Percentiles rank a stretch among this genome's conserved stretches.
phyloP scores from a whole-genome alignment of 2,113 vertebrate species.

The Nothoprocta pentlandii region DNA sequence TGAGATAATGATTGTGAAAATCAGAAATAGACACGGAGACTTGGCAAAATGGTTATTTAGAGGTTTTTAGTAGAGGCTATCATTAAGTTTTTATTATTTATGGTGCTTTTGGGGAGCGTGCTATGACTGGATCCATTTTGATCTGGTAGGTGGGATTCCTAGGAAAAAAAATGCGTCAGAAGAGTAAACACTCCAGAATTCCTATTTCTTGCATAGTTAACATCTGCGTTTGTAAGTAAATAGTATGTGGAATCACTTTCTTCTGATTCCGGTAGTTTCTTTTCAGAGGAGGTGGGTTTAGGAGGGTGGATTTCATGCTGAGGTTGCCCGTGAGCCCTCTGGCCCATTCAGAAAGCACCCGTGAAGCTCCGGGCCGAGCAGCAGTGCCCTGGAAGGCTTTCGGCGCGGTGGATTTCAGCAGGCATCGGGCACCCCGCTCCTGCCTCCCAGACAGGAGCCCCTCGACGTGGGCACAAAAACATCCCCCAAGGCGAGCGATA shows the following conservation, averaged over 20 bases:
- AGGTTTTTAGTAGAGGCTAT: constrained; percentile 13
- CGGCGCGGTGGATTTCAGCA: neutral
- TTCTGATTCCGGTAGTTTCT: neutral
- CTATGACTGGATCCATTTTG: neutral
- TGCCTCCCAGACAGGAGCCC: neutral
- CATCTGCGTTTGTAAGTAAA: neutral
- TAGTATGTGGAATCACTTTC: neutral
- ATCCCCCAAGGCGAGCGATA: neutral
- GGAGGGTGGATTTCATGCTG: neutral
- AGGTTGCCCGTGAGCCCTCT: neutral
- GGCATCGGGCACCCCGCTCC: neutral
- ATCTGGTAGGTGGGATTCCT: neutral
- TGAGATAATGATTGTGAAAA: neutral
- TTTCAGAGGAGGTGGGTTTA: neutral
- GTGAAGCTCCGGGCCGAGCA: neutral
- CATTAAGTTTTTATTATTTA: neutral
- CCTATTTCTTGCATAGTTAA: neutral
- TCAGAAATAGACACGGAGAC: neutral
- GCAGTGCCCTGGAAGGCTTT: neutral
- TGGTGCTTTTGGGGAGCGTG: neutral
- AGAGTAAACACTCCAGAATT: neutral
- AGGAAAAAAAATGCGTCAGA: neutral
- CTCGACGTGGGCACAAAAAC: neutral
- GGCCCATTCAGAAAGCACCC: neutral
- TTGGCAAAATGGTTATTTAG: neutral